A percentile compares a stretch with the other conserved stretches of the same genome.
Evolutionary conservation across 2,113 vertebrate species (phyloP).

Genomic region (Lutjanus erythropterus): DNA sequence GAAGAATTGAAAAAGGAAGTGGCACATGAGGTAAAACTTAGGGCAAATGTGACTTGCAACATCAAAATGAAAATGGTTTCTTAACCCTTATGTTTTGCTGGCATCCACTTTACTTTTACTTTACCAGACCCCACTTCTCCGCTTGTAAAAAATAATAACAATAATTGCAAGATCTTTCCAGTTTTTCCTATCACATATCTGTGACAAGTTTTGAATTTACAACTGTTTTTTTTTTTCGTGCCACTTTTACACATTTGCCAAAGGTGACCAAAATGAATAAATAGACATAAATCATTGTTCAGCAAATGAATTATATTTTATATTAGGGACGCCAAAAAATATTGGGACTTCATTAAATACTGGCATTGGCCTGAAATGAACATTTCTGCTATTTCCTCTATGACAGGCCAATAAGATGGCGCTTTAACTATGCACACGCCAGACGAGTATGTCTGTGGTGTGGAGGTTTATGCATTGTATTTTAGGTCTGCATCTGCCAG

Average conservation of each 20-base stretch:
- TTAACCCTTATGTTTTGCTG: neutral
- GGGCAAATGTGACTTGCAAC: neutral
- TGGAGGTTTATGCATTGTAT: too few relatives aligned
- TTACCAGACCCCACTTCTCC: neutral
- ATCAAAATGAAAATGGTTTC: neutral
- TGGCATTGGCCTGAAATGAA: too few relatives aligned
- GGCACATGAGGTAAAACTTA: neutral
- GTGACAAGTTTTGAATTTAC: neutral
- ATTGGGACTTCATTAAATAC: too few relatives aligned
- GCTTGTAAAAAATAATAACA: neutral
- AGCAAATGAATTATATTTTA: neutral
- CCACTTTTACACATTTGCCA: neutral
- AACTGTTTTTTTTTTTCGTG: neutral
- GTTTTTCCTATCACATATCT: too few relatives aligned
- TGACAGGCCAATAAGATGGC: too few relatives aligned
- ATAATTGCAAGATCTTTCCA: neutral
- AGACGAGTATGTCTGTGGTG: too few relatives aligned
- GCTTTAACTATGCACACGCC: too few relatives aligned
- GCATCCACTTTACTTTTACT: neutral
- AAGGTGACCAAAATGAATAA: neutral
- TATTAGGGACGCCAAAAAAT: too few relatives aligned
- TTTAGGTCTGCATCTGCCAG: too few relatives aligned
- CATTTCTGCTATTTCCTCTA: too few relatives aligned
- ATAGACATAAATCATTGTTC: neutral
- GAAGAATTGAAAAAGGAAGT: neutral